Conservation (phyloP, 2,113 vertebrate species). For the Burhinus bistriatus region DNA sequence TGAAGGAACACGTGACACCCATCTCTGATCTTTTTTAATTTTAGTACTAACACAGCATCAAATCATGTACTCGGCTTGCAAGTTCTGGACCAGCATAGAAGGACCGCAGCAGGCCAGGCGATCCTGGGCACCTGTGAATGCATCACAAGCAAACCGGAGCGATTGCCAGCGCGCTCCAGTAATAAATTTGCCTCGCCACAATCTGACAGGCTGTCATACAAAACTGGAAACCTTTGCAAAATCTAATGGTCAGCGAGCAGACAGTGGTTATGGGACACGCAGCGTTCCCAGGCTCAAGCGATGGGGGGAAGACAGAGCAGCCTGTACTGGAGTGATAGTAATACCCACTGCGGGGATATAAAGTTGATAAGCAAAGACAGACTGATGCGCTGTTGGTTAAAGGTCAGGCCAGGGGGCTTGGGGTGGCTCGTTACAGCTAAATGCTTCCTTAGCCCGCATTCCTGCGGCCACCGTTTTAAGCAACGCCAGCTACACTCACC, state of each 20-base stretch:
- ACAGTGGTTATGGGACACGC: background rate
- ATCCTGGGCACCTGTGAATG: background rate
- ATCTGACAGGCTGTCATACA: background rate
- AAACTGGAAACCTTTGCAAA: background rate
- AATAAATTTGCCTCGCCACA: background rate
- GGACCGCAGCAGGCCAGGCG: background rate
- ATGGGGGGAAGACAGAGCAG: background rate
- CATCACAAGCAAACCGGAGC: background rate
- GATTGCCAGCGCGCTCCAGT: background rate
- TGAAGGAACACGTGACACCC: background rate
- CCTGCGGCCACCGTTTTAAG: background rate
- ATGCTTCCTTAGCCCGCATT: background rate
- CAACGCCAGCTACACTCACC: background rate
- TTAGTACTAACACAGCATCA: background rate
- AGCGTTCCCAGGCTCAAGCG: background rate
- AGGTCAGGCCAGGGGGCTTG: background rate
- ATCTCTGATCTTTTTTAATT: background rate
- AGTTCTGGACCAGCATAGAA: background rate
- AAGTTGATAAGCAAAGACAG: constrained; percentile 16
- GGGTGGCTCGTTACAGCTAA: background rate
- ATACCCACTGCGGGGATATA: background rate
- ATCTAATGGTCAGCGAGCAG: background rate
- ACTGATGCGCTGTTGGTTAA: background rate
- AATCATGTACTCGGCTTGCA: accelerated
- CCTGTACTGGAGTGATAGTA: background rate